These are phyloP conservation scores for Nothobranchius kuhntae DNA, from an alignment of 2,113 vertebrate species.

Conservation along the genomic window DNA sequence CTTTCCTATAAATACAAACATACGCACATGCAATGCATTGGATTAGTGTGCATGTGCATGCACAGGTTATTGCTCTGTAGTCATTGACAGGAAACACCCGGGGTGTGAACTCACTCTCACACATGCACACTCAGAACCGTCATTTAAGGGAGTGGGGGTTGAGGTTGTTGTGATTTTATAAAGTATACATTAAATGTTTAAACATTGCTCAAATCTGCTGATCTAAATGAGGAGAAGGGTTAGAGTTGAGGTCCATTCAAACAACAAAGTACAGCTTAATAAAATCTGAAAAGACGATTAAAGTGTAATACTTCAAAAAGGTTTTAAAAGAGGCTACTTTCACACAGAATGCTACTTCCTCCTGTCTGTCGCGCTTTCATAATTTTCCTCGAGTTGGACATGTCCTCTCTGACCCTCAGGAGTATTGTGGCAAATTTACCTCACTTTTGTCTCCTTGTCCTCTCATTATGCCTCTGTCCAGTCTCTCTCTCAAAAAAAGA, in stretches of 20 bases:
- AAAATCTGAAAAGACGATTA: no score
- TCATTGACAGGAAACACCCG: conserved; percentile 64
- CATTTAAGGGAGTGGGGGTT: conserved; percentile 66
- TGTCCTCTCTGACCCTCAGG: conserved; percentile 64
- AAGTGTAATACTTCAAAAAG: not conserved
- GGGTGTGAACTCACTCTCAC: conserved; percentile 53
- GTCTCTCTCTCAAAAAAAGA: not conserved
- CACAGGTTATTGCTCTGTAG: conserved; percentile 46
- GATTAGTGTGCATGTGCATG: conserved; percentile 2
- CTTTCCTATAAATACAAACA: not conserved
- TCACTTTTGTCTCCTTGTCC: conserved; percentile 55
- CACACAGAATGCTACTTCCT: conserved; percentile 41
- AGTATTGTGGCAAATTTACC: conserved; percentile 54
- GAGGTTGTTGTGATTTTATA: conserved; percentile 47
- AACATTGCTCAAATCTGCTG: conserved; percentile 2
- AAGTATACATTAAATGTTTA: conserved; percentile 39
- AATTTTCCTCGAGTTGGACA: conserved; percentile 56
- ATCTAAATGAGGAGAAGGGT: no score
- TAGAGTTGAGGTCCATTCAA: no score
- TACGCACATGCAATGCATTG: not conserved
- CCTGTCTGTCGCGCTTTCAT: conserved; percentile 30
- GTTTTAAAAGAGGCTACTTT: conserved; percentile 20
- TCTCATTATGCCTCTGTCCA: conserved; percentile 13
- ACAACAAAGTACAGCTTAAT: no score
- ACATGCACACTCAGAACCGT: conserved; percentile 42